Conservation (phyloP, 2,797 vertebrate genomes). For the Hydrophis major region DNA sequence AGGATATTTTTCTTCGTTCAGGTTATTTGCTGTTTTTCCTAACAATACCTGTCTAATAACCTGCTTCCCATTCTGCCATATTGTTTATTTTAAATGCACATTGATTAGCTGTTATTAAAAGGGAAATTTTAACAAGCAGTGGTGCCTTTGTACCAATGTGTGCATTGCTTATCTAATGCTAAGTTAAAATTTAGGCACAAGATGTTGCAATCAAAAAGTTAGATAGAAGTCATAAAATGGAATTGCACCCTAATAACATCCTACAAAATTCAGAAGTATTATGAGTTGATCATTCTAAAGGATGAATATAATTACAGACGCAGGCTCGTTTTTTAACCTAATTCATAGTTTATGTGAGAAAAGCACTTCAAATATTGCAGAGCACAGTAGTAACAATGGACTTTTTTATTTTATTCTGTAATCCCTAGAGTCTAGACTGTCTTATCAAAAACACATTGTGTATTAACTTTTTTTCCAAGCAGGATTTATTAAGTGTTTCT, state of each 20-base stretch:
- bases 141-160: neutral
- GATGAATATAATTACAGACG: neutral
- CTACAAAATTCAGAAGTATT: neutral
- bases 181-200: neutral
- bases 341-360: neutral
- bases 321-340: neutral
- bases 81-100: neutral
- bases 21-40: neutral
- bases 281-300: neutral
- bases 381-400: neutral
- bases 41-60: neutral
- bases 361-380: neutral
- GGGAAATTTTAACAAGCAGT: neutral
- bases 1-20: neutral
- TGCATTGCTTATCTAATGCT: neutral
- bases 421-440: neutral
- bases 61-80: neutral
- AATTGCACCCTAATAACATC: neutral
- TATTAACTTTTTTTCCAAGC: neutral
- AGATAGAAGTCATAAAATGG: neutral
- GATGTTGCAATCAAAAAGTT: neutral
- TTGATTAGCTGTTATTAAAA: neutral
- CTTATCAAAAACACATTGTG: neutral
- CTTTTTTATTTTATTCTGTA: neutral
- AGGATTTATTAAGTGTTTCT: neutral